A percentile compares a stretch with the other conserved stretches of the same genome.
Conservation (phyloP, 2,797 vertebrate genomes). For the Sphenopsis melanotis region DNA sequence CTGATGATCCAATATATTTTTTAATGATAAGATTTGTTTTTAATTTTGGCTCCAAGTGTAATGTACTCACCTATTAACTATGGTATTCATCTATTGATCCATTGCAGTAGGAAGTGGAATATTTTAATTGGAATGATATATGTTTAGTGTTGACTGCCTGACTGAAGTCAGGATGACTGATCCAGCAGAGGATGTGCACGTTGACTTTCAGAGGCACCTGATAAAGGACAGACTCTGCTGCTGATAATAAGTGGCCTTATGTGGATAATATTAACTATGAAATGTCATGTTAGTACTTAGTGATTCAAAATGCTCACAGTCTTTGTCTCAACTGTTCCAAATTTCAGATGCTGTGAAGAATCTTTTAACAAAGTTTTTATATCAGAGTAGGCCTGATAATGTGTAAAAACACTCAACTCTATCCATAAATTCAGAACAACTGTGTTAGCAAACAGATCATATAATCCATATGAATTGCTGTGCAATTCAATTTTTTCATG, state of each 20-base stretch:
- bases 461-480: not conserved
- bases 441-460: not conserved
- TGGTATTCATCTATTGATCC: not conserved
- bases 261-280: not conserved
- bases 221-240: not conserved
- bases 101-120: not conserved
- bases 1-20: not conserved
- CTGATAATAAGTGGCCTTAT: not conserved
- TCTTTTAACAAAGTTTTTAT: not conserved
- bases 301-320: not conserved
- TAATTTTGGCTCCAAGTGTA: not conserved
- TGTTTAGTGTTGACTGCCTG: not conserved
- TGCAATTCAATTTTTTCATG: not conserved
- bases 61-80: not conserved
- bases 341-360: not conserved
- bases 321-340: not conserved
- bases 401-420: not conserved
- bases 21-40: not conserved
- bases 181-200: not conserved
- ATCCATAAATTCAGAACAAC: constrained; percentile 8
- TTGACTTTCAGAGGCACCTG: not conserved
- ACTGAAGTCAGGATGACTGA: not conserved
- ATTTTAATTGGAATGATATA: not conserved
- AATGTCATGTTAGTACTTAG: not conserved
- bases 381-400: not conserved